phyloP scores from a whole-genome alignment of 2,797 vertebrate genomes.

The Hyperoplus lanceolatus region DNA sequence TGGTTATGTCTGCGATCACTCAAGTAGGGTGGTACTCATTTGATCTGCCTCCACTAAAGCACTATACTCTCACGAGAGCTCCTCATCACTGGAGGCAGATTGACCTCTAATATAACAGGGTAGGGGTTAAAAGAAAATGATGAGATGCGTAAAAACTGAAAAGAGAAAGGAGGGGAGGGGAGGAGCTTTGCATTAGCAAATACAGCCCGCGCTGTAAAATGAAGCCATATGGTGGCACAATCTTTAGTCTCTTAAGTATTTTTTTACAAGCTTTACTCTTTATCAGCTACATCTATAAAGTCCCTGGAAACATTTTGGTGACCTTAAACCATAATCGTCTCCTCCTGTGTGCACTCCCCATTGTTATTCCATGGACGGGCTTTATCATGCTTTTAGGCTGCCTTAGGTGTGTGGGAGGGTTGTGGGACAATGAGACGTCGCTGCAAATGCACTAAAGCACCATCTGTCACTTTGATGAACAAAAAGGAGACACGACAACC shows the following conservation, averaged over 20 bases:
- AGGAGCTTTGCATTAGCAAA: conserved; percentile 67
- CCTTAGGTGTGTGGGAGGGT: conserved; percentile 42
- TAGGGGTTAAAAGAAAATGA: conserved; percentile 79
- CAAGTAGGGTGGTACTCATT: conserved; percentile 72
- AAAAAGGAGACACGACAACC: conserved; percentile 57
- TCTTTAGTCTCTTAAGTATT: conserved; percentile 81
- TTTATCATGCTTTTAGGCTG: conserved; percentile 51
- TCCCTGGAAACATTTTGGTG: conserved; percentile 78
- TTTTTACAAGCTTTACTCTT: conserved; percentile 83
- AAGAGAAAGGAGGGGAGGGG: conserved; percentile 47
- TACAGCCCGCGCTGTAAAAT: conserved; percentile 74
- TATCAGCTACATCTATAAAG: conserved; percentile 81
- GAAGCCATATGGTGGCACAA: conserved; percentile 84
- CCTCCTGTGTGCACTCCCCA: conserved; percentile 48
- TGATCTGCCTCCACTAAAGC: conserved; percentile 80
- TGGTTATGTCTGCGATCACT: conserved; percentile 73
- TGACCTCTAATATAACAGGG: conserved; percentile 81
- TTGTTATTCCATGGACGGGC: conserved; percentile 64
- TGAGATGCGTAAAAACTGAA: conserved; percentile 71
- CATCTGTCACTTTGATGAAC: conserved; percentile 66
- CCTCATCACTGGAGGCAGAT: conserved; percentile 74
- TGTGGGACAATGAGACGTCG: conserved; percentile 47
- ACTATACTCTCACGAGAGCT: conserved; percentile 71
- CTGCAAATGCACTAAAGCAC: conserved; percentile 51
- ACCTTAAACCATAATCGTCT: conserved; percentile 79